Base-by-base conservation (phyloP, 2,888 invertebrate genomes). In the Nasonovia ribisnigri region DNA sequence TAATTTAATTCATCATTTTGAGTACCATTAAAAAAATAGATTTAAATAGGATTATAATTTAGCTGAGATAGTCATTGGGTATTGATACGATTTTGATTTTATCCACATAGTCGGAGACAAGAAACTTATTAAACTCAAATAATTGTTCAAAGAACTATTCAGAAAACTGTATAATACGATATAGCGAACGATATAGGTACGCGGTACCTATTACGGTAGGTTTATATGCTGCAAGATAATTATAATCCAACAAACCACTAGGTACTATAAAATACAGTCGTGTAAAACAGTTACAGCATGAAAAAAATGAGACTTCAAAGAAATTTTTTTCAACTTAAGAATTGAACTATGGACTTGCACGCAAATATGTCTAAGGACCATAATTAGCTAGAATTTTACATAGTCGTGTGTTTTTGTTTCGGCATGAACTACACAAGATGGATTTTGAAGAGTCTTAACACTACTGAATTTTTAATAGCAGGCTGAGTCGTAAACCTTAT, bases 401-500 rank as follows among this genome's bases (percentile, higher is more conserved):
- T 77, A 2, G 3, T 77, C 20, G 20, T 77, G 36, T 48, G 48
- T 48, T 48, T n/a, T n/a, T 87, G 20, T 48, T 87, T 87, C 20
- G 8, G 20, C n/a, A 48, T 48, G 16, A n/a, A 87, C 16, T 48
- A 48, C n/a, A 48, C n/a, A 48, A 87, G 48, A 87, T n/a, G 16
- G 16, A 51, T 77, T 42, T 77, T 77, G 77, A 77, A 77, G 48
- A 87, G 87, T 87, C 48, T 46, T 87, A 87, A n/a, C 46, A 87
- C 77, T 8, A 60, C 57, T 89, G 57, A 57, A 89, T 89, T 57
- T 89, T 54, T 57, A 57, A 89, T 89, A 42, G 43, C 29, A 89
- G 4, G 13, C 42, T 10, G 13, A 36, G 42, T 57, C 43, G 29
- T 60, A 57, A 43, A 57, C 26, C 43, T 60, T 57, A 29, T 43